These are phyloP conservation scores for Orbicella faveolata DNA, from an alignment of 64 coral and sea anemone genomes.

Conservation along the genomic window DNA sequence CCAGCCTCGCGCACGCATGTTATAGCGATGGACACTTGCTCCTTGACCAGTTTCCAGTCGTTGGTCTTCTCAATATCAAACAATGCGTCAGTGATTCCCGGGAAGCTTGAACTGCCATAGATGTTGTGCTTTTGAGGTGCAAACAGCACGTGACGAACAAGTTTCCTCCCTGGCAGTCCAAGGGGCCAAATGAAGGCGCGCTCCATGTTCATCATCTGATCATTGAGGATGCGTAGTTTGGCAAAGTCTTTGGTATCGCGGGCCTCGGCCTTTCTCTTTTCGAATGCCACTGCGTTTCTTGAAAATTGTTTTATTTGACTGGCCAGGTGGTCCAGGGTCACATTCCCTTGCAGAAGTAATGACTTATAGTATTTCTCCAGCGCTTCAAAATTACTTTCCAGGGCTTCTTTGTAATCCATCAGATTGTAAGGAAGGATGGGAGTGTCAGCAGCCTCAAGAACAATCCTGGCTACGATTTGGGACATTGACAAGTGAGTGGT, in stretches of 20 bases:
- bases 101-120: conserved; percentile 77
- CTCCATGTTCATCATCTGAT: conserved; percentile 83
- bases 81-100: conserved; percentile 78
- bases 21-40: conserved; percentile 69
- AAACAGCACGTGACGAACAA: conserved; percentile 77
- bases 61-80: conserved; percentile 73
- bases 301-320: conserved; percentile 48
- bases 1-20: conserved; percentile 55
- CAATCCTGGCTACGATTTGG: conserved; percentile 49
- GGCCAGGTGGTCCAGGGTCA: conserved; percentile 63
- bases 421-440: conserved; percentile 76
- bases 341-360: conserved; percentile 53
- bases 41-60: conserved; percentile 75
- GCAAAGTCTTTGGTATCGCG: conserved; percentile 42
- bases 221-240: conserved; percentile 74
- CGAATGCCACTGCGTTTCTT: conserved; percentile 45
- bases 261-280: conserved; percentile 33
- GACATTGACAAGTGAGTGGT: conserved; percentile 71
- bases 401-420: conserved; percentile 33
- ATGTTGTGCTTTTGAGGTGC: conserved; percentile 66
- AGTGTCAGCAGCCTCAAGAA: conserved; percentile 60
- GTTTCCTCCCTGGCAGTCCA: conserved; percentile 64
- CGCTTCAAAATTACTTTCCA: conserved; percentile 27
- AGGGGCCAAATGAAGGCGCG: conserved; percentile 73
- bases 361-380: conserved; percentile 48